These are phyloP conservation scores for Chrysemys picta DNA, from an alignment of 2,113 vertebrate genomes.

Conservation along the genomic window DNA sequence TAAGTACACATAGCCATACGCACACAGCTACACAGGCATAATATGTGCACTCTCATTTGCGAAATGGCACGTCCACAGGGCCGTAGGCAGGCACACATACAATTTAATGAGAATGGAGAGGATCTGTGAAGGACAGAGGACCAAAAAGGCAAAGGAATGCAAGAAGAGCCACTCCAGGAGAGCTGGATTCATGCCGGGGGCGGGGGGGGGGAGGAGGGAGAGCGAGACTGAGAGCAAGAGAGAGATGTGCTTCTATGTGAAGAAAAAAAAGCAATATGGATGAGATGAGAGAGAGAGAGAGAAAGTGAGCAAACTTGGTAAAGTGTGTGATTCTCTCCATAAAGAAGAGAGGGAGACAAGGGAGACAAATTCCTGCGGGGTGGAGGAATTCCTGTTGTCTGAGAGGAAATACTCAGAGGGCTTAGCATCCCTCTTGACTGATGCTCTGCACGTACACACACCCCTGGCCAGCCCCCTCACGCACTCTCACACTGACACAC, in stretches of 20 bases:
- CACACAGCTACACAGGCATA: background rate
- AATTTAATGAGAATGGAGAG: background rate
- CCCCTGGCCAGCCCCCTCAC: background rate
- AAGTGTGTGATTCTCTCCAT: background rate
- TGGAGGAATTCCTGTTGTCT: background rate
- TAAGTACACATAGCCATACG: background rate
- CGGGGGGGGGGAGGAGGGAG: background rate
- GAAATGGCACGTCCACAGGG: background rate
- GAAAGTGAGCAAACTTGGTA: too few relatives aligned
- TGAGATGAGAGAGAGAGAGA: background rate
- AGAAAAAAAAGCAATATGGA: background rate
- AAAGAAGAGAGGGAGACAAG: background rate
- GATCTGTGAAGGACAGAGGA: background rate
- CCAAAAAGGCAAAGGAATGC: background rate
- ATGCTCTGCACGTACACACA: constrained; percentile 15
- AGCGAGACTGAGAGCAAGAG: background rate
- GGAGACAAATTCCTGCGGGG: background rate
- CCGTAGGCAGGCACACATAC: background rate
- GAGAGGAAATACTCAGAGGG: background rate
- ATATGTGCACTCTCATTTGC: background rate
- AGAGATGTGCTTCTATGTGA: background rate
- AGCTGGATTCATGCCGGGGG: background rate
- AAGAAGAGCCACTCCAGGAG: background rate
- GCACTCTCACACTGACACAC: background rate
- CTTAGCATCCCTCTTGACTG: background rate